Base-by-base conservation (phyloP, 2,888 invertebrate genomes). In the Metacarcinus magister region DNA sequence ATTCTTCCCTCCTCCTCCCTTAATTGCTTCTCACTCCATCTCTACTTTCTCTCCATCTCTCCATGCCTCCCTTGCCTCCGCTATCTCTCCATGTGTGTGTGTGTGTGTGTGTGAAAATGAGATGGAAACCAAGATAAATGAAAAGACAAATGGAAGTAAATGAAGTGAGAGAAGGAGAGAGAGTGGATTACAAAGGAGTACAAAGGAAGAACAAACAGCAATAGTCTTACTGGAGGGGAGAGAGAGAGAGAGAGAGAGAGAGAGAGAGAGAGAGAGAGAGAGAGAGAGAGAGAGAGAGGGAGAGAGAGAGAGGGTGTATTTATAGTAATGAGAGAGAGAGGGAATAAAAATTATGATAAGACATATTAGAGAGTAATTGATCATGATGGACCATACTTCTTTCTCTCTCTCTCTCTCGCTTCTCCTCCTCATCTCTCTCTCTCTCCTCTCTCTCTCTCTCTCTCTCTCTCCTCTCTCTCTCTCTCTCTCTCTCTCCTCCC, bases 391-490 rank as follows among this genome's bases (percentile, higher is more conserved):
- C 19, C 0, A 39, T 89, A 7, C 8, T 39, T 89, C 39, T 43
- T 28, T 44, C 39, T 89, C 89, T 54, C 54, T 54, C 54, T 87
- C 87, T 39, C 39, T 39, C 87, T 87, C 87, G 8, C 87, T 87
- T n/a, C n/a, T n/a, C n/a, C 87, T 87, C 87, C n/a, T n/a, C n/a
- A 16, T 87, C 87, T 87, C 87, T 87, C 87, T 87, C 87, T 87
- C 87, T 87, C 87, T 87, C n/a, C 87, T 87, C 87, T 87, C 87
- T 87, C 87, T 87, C 87, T 87, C 87, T 87, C 87, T 87, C 87
- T 87, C 87, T 87, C 87, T 87, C n/a, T 10, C n/a, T 82, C 28
- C 82, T 7, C 16, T 87, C 7, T 13, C 32, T n/a, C n/a, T n/a
- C n/a, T n/a, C n/a, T n/a, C n/a, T n/a, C n/a, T n/a, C n/a, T n/a